phyloP scores from a whole-genome alignment of 2,113 vertebrate genomes.

The Chamaea fasciata region DNA sequence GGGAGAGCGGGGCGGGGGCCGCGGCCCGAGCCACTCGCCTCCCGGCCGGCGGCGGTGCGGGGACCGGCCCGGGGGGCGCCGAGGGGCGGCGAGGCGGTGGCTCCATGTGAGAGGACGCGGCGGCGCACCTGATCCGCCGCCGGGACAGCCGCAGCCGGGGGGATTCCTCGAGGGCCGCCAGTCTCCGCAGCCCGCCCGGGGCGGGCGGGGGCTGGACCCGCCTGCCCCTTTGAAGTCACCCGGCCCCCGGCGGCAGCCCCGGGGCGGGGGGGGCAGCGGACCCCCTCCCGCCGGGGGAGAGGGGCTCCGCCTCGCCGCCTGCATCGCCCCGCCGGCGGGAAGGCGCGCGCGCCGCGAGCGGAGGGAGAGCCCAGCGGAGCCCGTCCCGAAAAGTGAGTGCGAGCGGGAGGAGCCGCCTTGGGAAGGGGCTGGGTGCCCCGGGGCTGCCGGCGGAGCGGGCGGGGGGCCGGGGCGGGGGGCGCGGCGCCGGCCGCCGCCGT shows the following conservation, averaged over 20 bases:
- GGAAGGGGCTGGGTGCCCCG: not conserved
- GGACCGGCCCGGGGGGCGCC: not conserved
- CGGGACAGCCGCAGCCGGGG: not conserved
- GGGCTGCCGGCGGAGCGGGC: not conserved
- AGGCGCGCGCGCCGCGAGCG: not conserved
- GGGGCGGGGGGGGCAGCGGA: not conserved
- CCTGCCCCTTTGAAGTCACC: not conserved
- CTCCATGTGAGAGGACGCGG: slow-evolving; percentile 23
- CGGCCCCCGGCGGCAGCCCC: not conserved
- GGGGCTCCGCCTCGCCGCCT: not conserved
- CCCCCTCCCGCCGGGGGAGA: not conserved
- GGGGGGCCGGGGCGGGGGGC: not conserved
- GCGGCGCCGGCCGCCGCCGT: not conserved
- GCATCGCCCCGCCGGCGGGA: not conserved
- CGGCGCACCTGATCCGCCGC: slow-evolving; percentile 8
- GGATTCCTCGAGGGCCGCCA: not conserved
- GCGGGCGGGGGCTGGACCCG: not conserved
- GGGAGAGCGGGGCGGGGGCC: not conserved
- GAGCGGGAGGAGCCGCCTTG: not conserved
- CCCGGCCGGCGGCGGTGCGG: not conserved
- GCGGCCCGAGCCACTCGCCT: not conserved
- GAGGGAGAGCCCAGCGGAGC: not conserved
- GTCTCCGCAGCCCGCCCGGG: not conserved
- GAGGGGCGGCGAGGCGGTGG: not conserved
- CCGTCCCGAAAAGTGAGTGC: not conserved